A percentile compares a stretch with the other conserved stretches of the same genome.
Evolutionary conservation across 2,797 vertebrate genomes (phyloP).

Genomic region (Vireo griseus): DNA sequence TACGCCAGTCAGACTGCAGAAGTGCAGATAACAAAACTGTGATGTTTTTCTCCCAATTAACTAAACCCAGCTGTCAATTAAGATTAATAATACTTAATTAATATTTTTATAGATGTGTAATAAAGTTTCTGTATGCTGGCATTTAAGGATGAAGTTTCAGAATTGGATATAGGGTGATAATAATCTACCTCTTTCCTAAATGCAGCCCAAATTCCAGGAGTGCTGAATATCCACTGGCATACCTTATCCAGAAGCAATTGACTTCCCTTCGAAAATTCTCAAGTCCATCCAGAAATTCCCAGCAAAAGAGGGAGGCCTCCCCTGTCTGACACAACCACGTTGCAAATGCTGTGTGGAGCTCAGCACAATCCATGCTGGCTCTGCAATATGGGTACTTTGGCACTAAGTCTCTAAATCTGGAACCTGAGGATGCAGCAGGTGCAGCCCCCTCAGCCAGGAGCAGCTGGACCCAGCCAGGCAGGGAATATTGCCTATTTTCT

Average conservation of each 20-base stretch:
- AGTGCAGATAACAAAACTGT: neutral
- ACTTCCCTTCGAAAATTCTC: neutral
- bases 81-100: neutral
- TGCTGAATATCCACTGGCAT: neutral
- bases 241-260: neutral
- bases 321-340: rapidly evolving
- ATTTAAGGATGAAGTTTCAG: neutral
- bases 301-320: neutral
- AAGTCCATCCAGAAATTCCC: neutral
- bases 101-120: neutral
- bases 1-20: neutral
- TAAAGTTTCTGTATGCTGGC: neutral
- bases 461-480: neutral
- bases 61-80: neutral
- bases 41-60: neutral
- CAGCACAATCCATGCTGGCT: neutral
- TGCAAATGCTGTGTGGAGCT: neutral
- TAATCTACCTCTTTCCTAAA: neutral
- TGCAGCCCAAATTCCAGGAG: neutral
- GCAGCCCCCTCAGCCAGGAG: neutral
- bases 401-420: neutral
- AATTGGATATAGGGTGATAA: neutral
- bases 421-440: neutral
- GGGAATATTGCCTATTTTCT: neutral
- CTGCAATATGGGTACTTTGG: neutral